These are phyloP conservation scores for Sparus aurata DNA, from an alignment of 2,797 vertebrate species.

Conservation along the genomic window DNA sequence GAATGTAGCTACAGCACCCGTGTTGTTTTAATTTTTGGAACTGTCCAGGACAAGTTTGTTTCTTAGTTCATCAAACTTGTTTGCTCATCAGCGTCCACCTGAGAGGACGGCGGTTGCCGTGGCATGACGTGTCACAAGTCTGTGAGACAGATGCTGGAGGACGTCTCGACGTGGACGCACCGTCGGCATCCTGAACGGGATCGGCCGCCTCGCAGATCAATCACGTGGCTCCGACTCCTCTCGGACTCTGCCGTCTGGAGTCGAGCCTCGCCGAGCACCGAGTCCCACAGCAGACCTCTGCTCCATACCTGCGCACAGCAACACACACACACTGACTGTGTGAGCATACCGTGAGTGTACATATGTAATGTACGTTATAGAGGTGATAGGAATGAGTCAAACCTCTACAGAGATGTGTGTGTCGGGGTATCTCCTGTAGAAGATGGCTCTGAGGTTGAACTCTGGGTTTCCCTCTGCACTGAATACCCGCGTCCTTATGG, in stretches of 20 bases:
- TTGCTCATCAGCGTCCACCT: neutral
- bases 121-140: constrained; percentile 77
- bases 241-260: constrained; percentile 79
- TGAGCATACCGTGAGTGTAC: neutral
- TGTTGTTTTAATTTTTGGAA: no score
- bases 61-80: neutral
- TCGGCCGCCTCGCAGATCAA: constrained; percentile 76
- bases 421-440: constrained; percentile 84
- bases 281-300: constrained; percentile 82
- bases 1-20: constrained; percentile 3
- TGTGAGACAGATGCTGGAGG: constrained; percentile 83
- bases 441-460: constrained; percentile 86
- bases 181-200: constrained; percentile 43
- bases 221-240: constrained; percentile 71
- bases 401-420: constrained; percentile 85
- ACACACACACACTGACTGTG: neutral
- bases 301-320: constrained; percentile 82
- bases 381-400: neutral
- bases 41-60: no score
- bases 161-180: constrained; percentile 82
- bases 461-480: constrained; percentile 80
- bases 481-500: constrained; percentile 81
- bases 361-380: neutral
- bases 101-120: neutral
- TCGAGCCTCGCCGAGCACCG: constrained; percentile 77